These are phyloP conservation scores for Enoplosus armatus DNA, from an alignment of 2,797 vertebrate genomes.

Conservation along the genomic window DNA sequence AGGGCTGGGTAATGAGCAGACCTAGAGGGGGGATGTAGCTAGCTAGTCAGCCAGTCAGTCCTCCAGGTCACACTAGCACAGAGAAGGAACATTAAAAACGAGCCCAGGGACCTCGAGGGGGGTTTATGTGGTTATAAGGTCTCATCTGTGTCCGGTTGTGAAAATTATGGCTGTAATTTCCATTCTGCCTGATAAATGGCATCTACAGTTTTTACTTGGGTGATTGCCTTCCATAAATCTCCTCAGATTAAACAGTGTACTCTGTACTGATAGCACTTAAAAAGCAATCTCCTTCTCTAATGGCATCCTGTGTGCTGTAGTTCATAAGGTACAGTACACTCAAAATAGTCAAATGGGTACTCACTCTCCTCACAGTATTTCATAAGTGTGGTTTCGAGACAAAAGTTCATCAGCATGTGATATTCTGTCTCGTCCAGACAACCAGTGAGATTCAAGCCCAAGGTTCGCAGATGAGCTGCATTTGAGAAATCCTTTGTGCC, in stretches of 20 bases:
- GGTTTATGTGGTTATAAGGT: slow-evolving; percentile 78
- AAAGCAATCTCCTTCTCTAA: slow-evolving; percentile 82
- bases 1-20: slow-evolving; percentile 74
- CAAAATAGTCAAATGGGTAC: slow-evolving; percentile 59
- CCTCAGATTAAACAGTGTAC: slow-evolving; percentile 79
- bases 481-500: slow-evolving; percentile 21
- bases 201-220: slow-evolving; percentile 83
- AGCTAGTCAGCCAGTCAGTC: slow-evolving; percentile 77
- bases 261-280: slow-evolving; percentile 81
- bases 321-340: slow-evolving; percentile 72
- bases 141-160: slow-evolving; percentile 82
- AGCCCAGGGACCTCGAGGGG: slow-evolving; percentile 62
- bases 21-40: slow-evolving; percentile 64
- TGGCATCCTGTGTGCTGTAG: slow-evolving; percentile 73
- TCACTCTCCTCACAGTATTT: slow-evolving; percentile 51
- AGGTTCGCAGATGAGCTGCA: slow-evolving; percentile 5
- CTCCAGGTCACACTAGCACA: slow-evolving; percentile 79
- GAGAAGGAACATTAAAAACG: slow-evolving; percentile 85
- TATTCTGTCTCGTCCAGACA: slow-evolving; percentile 10
- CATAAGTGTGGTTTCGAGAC: too few relatives aligned
- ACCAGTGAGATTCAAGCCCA: background rate
- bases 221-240: slow-evolving; percentile 88
- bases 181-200: slow-evolving; percentile 86
- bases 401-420: too few relatives aligned
- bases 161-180: slow-evolving; percentile 91